These are phyloP conservation scores for Phoebastria nigripes DNA, from an alignment of 2,797 vertebrate species.

Conservation along the genomic window DNA sequence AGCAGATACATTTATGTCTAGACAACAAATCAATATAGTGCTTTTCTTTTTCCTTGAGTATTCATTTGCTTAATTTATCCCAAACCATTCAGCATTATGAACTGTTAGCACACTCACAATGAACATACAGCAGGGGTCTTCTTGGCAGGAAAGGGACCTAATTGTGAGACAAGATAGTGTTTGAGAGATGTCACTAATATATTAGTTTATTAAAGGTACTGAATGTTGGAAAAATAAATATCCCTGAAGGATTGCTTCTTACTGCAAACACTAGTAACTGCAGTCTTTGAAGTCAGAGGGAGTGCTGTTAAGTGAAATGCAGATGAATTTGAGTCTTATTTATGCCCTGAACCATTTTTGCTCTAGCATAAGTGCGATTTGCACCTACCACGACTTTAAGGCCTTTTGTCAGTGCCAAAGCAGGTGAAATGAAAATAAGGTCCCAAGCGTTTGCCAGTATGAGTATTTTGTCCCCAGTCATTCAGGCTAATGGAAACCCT, in stretches of 20 bases:
- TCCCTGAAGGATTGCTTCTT: slow-evolving; percentile 46
- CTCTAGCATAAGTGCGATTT: slow-evolving; percentile 18
- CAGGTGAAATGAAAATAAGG: slow-evolving; percentile 25
- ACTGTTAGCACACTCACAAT: slow-evolving; percentile 69
- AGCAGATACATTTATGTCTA: slow-evolving; percentile 91
- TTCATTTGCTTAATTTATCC: slow-evolving; percentile 79
- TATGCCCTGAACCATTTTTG: slow-evolving; percentile 15
- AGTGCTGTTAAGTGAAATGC: slow-evolving; percentile 20
- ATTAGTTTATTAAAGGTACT: slow-evolving; percentile 46
- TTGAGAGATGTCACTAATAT: slow-evolving; percentile 60
- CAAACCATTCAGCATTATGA: slow-evolving; percentile 70
- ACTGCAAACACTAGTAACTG: background rate
- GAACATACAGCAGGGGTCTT: slow-evolving; percentile 57
- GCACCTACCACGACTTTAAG: background rate
- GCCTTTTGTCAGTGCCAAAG: background rate
- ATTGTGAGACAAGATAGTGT: slow-evolving; percentile 61
- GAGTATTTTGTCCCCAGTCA: slow-evolving; percentile 26
- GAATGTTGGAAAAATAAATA: slow-evolving; percentile 24
- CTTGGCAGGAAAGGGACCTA: slow-evolving; percentile 60
- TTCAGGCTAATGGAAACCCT: slow-evolving; percentile 51
- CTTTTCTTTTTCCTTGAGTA: slow-evolving; percentile 74
- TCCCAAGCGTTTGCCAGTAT: background rate
- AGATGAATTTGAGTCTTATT: slow-evolving; percentile 22
- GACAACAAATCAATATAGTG: slow-evolving; percentile 86
- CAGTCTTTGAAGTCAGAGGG: slow-evolving; percentile 32